phyloP scores from a whole-genome alignment of 2,113 vertebrate species.

The Peucedramus taeniatus region DNA sequence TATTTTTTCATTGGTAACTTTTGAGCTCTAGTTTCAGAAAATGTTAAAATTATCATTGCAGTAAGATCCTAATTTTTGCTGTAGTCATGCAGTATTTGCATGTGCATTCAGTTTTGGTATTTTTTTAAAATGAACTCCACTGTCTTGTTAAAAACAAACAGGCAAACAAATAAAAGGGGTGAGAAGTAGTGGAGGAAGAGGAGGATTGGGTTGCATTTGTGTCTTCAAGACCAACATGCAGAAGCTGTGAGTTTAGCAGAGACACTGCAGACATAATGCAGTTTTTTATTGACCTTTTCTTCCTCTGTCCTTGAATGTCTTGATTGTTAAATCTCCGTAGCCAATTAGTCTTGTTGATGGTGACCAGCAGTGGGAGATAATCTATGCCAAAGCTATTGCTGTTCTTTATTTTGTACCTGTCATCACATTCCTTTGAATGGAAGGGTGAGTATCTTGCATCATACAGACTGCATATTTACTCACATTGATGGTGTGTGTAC shows the following conservation, averaged over 20 bases:
- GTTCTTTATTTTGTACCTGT: background rate
- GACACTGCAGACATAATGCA: background rate
- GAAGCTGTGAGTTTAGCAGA: background rate
- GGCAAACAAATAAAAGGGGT: background rate
- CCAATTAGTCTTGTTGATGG: conserved; percentile 18
- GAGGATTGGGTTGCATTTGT: background rate
- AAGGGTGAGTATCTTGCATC: background rate
- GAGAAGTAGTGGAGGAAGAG: background rate
- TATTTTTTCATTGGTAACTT: background rate
- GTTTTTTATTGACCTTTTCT: background rate
- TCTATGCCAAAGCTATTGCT: background rate
- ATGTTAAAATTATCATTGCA: background rate
- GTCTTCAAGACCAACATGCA: background rate
- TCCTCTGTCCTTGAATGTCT: background rate
- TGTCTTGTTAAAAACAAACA: background rate
- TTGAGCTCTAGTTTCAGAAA: background rate
- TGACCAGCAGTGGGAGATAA: background rate
- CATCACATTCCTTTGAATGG: background rate
- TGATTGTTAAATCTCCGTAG: conserved; percentile 4
- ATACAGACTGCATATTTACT: background rate
- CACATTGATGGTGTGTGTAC: background rate
- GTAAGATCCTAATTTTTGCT: background rate
- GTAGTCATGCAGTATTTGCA: background rate
- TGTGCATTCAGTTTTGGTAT: background rate
- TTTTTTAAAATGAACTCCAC: background rate